Evolutionary conservation across 23 tunicate genomes (phyloP).

Genomic region (Trididemnum nubilum): DNA sequence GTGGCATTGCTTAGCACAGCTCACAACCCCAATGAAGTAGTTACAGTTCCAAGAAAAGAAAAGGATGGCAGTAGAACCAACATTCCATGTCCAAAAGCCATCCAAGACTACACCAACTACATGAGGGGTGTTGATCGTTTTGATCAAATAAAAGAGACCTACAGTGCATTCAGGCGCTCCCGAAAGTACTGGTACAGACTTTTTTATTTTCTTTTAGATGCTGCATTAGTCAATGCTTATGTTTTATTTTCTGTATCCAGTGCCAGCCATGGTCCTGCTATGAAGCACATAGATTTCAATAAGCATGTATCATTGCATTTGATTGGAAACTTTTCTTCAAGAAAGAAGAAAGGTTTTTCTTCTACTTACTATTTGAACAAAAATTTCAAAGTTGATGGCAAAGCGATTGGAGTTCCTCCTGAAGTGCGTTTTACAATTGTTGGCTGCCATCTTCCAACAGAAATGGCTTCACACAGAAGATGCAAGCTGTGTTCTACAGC

Average conservation of each 20-base stretch:
- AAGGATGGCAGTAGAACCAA: slow-evolving; percentile 9
- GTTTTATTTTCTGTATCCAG: background rate
- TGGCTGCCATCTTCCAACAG: slow-evolving; percentile 11
- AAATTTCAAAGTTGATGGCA: background rate
- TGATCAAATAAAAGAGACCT: slow-evolving; percentile 22
- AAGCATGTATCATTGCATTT: background rate
- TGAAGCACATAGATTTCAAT: slow-evolving; percentile 11
- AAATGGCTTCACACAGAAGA: background rate
- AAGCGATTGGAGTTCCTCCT: slow-evolving; percentile 3
- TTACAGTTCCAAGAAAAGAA: background rate
- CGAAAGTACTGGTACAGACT: slow-evolving; percentile 22
- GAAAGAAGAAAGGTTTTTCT: slow-evolving; percentile 10
- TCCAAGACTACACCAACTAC: slow-evolving; percentile 18
- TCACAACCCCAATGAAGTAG: slow-evolving; percentile 18
- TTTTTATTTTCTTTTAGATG: background rate
- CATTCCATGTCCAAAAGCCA: slow-evolving; percentile 29
- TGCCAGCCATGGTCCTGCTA: background rate
- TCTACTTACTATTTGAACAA: slow-evolving; percentile 8
- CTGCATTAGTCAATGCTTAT: slow-evolving; percentile 5
- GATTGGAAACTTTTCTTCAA: background rate
- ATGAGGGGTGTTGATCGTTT: slow-evolving; percentile 43
- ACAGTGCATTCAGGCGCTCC: slow-evolving; percentile 13
- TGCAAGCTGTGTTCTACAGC: slow-evolving; percentile 23
- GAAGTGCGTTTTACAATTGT: background rate
- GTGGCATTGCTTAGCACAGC: slow-evolving; percentile 7